Evolutionary conservation across 2,113 vertebrate genomes (phyloP), one percentile per base, ranked within the genome.

Genomic region (Albula glossodonta): DNA sequence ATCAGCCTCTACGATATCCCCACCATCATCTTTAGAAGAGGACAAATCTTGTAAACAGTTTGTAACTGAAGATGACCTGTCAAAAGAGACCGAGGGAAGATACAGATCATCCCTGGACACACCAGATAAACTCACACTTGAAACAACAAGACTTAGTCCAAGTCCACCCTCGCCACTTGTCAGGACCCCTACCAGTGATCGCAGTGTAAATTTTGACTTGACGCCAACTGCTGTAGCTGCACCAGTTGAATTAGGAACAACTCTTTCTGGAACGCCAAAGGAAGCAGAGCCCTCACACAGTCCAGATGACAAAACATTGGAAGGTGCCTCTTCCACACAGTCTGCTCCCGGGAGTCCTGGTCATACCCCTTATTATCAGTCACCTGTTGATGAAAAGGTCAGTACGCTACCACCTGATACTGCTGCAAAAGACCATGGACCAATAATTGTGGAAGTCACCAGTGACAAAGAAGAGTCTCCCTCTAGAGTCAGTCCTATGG

Each of bases 331-430:
- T 87, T 97, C 98, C 0, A 97, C 97, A 87, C 98, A 98, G 87
- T 99, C 98, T 84, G 94, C 91, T 87, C 94, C 93, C 51, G 96
- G 96, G 92, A 97, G 96, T 93, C 97, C 97, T 90, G 98, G 98
- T 63, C 98, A 99, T 89, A 99, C 98, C 70, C 98, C 98, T 91
- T 99, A 98, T 91, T 97, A 99, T 93, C 98, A 99, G 83, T 99
- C 98, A 91, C 98, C 98, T 51, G 96, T 97, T 1, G 98, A 99
- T 0, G 98, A 99, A 91, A 98, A 96, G 81, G 92, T 93, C 53
- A 94, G 90, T 89, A 90, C 92, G 84, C 88, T 98, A 85, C 93
- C 96, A 51, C 88, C 92, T 88, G 94, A 94, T 85, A 93, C 93
- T 57, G 89, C 89, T 87, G 93, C 92, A 78, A 94, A 94, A 80